phyloP scores from a whole-genome alignment of 30 jellyfish, hydroid and myxozoan species.

The Turritopsis rubra region DNA sequence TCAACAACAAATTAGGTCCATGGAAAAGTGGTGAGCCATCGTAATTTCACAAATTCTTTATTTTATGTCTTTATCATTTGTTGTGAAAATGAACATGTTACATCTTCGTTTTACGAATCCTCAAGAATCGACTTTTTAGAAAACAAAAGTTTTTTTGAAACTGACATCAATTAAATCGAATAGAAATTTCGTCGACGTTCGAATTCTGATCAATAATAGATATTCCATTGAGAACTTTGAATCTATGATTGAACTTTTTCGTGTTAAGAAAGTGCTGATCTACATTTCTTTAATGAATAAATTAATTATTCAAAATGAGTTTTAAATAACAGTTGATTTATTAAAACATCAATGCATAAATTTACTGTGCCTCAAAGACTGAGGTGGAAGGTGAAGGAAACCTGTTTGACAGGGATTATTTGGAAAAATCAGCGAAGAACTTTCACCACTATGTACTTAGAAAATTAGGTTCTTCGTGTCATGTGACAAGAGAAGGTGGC shows the following conservation, averaged over 20 bases:
- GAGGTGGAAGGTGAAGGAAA: too few relatives aligned
- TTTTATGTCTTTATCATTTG: too few relatives aligned
- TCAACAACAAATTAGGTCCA: background rate
- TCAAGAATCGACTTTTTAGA: background rate
- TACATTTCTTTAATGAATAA: background rate
- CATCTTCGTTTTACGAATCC: background rate
- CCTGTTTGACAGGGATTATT: too few relatives aligned
- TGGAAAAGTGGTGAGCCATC: background rate
- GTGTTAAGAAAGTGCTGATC: background rate
- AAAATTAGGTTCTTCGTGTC: too few relatives aligned
- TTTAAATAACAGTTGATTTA: background rate
- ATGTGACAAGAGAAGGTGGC: too few relatives aligned
- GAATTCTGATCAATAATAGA: background rate
- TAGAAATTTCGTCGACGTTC: background rate
- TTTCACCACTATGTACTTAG: too few relatives aligned
- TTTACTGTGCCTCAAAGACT: too few relatives aligned
- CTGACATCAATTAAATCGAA: background rate
- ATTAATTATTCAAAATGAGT: slow-evolving; percentile 10
- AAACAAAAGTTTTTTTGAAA: background rate
- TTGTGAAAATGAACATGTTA: background rate
- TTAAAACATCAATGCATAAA: too few relatives aligned
- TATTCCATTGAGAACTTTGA: background rate
- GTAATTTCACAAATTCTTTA: background rate
- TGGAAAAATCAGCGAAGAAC: too few relatives aligned
- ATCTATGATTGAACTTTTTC: background rate